phyloP scores from a whole-genome alignment of 92 coral and sea anemone species.

The Heliopora coerulea region DNA sequence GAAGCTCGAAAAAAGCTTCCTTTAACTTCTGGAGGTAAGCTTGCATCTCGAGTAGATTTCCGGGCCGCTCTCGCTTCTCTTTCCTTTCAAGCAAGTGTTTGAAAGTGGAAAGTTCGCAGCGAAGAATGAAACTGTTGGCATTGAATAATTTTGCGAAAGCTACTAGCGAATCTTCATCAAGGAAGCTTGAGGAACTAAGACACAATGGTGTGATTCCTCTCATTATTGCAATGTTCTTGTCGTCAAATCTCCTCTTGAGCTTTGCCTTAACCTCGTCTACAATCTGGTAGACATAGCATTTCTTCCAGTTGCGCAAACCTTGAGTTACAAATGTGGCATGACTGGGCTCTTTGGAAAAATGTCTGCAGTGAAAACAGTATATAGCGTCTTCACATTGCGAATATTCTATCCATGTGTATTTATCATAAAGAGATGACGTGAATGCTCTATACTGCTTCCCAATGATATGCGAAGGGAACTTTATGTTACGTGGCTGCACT shows the following conservation, averaged over 20 bases:
- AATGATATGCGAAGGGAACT: constrained; percentile 20
- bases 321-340: constrained; percentile 1
- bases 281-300: constrained; percentile 16
- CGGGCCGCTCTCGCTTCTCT: constrained; percentile 5
- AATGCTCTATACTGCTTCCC: constrained; percentile 24
- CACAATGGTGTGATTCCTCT: constrained; percentile 17
- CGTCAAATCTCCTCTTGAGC: constrained; percentile 20
- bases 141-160: constrained; percentile 18
- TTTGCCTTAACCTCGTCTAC: constrained; percentile 8
- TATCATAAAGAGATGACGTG: constrained; percentile 22
- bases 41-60: background rate
- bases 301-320: constrained; percentile 22
- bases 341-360: background rate
- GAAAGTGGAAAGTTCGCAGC: constrained; percentile 2
- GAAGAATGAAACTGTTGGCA: background rate
- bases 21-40: background rate
- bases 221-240: constrained; percentile 11
- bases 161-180: constrained; percentile 4
- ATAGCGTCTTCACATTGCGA: background rate
- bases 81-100: constrained; percentile 19
- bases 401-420: background rate
- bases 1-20: constrained; percentile 25
- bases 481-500: constrained; percentile 21
- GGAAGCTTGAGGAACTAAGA: background rate
- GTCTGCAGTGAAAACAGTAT: constrained; percentile 1